These are phyloP conservation scores for Aphelocoma californica DNA, from an alignment of 2,797 vertebrate genomes.

Conservation along the genomic window DNA sequence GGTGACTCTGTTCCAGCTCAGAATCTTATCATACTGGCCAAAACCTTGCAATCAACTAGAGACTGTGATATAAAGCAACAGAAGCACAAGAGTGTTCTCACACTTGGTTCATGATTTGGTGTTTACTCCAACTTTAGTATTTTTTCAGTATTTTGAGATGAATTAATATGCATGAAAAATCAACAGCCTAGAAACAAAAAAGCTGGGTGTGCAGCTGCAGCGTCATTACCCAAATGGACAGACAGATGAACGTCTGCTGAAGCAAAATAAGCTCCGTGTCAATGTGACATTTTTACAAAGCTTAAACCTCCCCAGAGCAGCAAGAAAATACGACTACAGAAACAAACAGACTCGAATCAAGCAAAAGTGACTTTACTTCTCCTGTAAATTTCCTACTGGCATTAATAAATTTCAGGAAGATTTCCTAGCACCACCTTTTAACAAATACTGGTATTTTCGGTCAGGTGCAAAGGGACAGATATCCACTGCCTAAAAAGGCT, in stretches of 20 bases:
- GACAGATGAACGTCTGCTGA: not conserved
- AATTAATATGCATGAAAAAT: not conserved
- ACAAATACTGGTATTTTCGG: not conserved
- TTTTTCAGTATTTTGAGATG: not conserved
- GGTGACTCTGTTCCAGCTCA: not conserved
- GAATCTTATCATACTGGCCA: not conserved
- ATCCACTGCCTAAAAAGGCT: not conserved
- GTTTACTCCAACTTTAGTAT: not conserved
- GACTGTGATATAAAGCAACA: not conserved
- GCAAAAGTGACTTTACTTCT: not conserved
- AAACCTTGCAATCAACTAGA: not conserved
- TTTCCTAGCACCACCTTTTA: not conserved
- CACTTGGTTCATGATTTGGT: not conserved
- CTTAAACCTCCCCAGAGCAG: not conserved
- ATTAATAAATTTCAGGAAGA: not conserved
- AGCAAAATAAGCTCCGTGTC: not conserved
- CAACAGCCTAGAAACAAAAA: not conserved
- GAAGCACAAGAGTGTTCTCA: not conserved
- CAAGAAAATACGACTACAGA: not conserved
- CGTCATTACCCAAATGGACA: not conserved
- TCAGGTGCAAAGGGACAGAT: not conserved
- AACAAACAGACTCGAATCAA: not conserved
- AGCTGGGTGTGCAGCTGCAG: not conserved
- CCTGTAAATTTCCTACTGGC: not conserved
- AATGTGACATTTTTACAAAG: not conserved